Conservation (phyloP, 2,888 invertebrate species). For the Cephonodes hylas region DNA sequence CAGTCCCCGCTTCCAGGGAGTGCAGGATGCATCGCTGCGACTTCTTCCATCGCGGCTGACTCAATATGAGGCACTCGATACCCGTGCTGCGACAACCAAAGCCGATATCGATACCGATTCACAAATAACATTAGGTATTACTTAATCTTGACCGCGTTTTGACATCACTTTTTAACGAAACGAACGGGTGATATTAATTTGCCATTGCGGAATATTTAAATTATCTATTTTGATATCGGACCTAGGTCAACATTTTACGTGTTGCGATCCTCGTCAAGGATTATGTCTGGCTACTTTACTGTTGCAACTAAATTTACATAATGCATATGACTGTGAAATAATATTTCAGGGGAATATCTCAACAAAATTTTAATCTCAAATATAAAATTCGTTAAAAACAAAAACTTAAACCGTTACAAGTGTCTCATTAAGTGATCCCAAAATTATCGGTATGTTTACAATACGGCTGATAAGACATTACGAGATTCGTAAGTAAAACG, state of each 20-base stretch:
- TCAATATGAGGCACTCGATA: slow-evolving; percentile 88
- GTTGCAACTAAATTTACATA: background rate
- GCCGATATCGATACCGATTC: background rate
- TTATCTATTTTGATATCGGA: background rate
- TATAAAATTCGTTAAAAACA: background rate
- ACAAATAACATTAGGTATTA: background rate
- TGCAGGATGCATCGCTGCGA: slow-evolving; percentile 94
- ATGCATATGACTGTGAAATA: background rate
- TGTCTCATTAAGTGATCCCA: background rate
- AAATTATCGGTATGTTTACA: background rate
- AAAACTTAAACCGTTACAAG: background rate
- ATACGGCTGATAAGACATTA: background rate
- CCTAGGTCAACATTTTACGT: background rate
- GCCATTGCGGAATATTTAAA: background rate
- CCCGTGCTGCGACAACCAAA: slow-evolving; percentile 81
- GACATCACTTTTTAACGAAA: background rate
- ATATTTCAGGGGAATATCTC: background rate
- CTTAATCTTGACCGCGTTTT: background rate
- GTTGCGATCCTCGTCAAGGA: background rate
- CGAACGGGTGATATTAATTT: background rate
- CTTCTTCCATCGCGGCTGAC: slow-evolving; percentile 92
- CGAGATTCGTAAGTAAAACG: no score
- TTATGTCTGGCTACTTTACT: background rate
- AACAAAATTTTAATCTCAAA: background rate
- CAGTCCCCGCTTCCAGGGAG: slow-evolving; percentile 92